A percentile compares a stretch with the other conserved stretches of the same genome.
These are phyloP conservation scores for Mythimna ferrago DNA, from an alignment of 2,888 invertebrate genomes.

Conservation along the genomic window DNA sequence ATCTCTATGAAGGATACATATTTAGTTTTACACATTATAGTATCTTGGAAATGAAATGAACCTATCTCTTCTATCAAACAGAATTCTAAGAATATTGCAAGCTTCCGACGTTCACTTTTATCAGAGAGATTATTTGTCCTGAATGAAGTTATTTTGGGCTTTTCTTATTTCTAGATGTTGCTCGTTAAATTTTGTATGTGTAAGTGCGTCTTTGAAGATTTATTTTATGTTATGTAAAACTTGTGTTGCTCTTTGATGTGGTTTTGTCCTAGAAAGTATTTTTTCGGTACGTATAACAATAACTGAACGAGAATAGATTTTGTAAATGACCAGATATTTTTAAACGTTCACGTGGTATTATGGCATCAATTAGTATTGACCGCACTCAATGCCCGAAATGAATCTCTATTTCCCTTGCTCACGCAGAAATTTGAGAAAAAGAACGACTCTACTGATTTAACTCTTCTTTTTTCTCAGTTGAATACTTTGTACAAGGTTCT, in stretches of 20 bases:
- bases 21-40: slow-evolving; percentile 26
- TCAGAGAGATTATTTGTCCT: slow-evolving; percentile 7
- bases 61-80: slow-evolving; percentile 52
- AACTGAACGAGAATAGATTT: too few relatives aligned
- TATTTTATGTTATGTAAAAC: background rate
- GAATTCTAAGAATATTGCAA: slow-evolving; percentile 41
- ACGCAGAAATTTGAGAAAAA: too few relatives aligned
- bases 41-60: slow-evolving; percentile 45
- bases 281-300: background rate
- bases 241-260: background rate
- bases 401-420: too few relatives aligned
- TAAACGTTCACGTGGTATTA: too few relatives aligned
- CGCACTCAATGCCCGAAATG: too few relatives aligned
- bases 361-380: too few relatives aligned
- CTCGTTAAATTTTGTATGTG: slow-evolving; percentile 2
- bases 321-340: too few relatives aligned
- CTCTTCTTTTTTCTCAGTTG: too few relatives aligned
- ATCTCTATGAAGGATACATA: background rate
- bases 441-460: too few relatives aligned
- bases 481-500: too few relatives aligned
- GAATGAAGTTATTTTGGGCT: slow-evolving; percentile 29
- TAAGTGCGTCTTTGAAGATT: slow-evolving; percentile 1
- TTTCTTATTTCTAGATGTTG: slow-evolving; percentile 16
- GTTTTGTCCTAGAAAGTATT: background rate
- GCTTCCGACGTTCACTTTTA: slow-evolving; percentile 34